Base-by-base conservation (phyloP, 2,888 invertebrate species). In the Tinea pellionella region DNA sequence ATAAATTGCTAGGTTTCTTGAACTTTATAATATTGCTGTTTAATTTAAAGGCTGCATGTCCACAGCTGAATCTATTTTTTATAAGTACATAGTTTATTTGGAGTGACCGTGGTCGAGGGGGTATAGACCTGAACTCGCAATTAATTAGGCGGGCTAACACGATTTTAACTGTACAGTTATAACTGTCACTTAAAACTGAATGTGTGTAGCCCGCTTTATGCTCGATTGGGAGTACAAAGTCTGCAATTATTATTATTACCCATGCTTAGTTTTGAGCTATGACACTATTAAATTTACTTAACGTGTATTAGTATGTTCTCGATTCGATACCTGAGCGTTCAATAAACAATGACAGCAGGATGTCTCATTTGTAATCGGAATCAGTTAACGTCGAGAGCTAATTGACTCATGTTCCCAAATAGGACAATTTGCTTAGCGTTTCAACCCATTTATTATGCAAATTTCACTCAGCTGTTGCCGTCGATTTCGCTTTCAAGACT, bases 391-490 rank as follows among this genome's bases (percentile, higher is more conserved):
- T 65, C 67, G 63, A 63, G 56, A 65, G 63, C 69, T 74, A 75
- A 77, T 76, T 73, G 73, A 75, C 68, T 71, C 68, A 64, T 69
- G 69, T 70, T 69, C 67, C 63, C 63, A 68, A 66, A 67, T 61
- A 65, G 65, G 62, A 63, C 64, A 65, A 69, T 68, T 67, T 66
- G 63, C 62, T 63, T 61, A 61, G 61, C 65, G 63, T 64, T 69
- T 64, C 64, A 61, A 62, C 63, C 65, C 68, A 77, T 78, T 75
- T 76, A 75, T 75, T 73, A 76, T 73, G 72, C 68, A 73, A 77
- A 79, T 78, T 73, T 65, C 61, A 62, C 65, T 72, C 74, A 76
- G 74, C 73, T 77, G 77, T 74, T 75, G 66, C 74, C 69, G 62
- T 63, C 60, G 63, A 47, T 69, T 66, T 66, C 63, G 53, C 37